Base-by-base conservation (phyloP, 2,888 invertebrate species). In the Calliopum simillimum region DNA sequence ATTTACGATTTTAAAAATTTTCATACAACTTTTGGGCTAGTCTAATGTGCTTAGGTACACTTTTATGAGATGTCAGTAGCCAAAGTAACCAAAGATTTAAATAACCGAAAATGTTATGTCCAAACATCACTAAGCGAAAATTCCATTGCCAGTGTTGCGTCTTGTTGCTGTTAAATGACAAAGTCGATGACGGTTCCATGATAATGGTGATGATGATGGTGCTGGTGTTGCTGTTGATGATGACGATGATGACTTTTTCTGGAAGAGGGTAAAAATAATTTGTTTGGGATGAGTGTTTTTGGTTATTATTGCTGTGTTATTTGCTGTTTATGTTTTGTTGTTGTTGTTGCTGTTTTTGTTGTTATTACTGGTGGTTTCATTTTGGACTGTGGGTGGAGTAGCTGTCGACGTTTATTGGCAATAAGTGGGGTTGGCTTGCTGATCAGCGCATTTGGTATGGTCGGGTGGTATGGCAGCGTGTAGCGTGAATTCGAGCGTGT, bases 331-430 rank as follows among this genome's bases (percentile, higher is more conserved):
- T 46, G 46, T 51, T 53, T 59, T 66, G 51, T 63, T 64, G 55
- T 61, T 51, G 66, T 58, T 70, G 72, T 61, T 73, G 76, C 23
- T 71, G 70, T 53, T 73, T 73, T 70, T 69, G 72, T 68, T 72
- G 71, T 69, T 71, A 72, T 62, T 67, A 61, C 47, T 53, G 25
- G 59, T 2, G 25, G 47, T 59, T 68, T 23, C 47, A 25, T 49
- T 49, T 43, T n/a, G 67, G 11, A 62, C 49, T 59, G 68, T 56
- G 25, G 68, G 12, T 41, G 66, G 58, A 74, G 68, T 43, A 73
- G 65, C 55, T 49, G 46, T 62, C 76, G 77, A 78, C 77, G 77
- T 79, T 82, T 79, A 81, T 81, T 83, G 82, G 76, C 83, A 81
- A 82, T 83, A 81, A 81, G 78, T 81, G 79, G 79, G 79, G 75